Percentiles rank a stretch among this genome's conserved stretches.
Conservation (phyloP, 2,113 vertebrate genomes). For the Ctenodactylus gundi region DNA sequence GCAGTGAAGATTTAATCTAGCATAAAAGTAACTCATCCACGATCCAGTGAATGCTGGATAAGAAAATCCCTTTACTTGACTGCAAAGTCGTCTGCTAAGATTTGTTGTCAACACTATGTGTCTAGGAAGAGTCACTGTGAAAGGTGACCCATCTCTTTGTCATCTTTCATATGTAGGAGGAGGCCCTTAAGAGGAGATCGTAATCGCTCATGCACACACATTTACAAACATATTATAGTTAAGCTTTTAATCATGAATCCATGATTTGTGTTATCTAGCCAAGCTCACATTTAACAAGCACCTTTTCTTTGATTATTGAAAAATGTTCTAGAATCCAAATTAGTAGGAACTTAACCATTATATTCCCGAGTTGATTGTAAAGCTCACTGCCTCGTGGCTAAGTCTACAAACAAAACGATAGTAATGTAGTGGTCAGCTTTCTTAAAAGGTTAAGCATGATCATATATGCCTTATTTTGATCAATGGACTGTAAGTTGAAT, state of each 20-base stretch:
- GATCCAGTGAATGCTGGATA: constrained; percentile 41
- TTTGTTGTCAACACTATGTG: constrained; percentile 36
- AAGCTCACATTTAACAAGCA: neutral
- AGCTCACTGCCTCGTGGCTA: neutral
- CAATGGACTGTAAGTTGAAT: neutral
- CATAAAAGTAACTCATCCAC: neutral
- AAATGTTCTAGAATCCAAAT: neutral
- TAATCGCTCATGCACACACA: neutral
- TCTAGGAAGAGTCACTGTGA: neutral
- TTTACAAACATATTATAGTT: neutral
- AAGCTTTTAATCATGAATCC: neutral
- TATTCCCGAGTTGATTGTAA: neutral
- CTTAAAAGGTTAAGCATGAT: neutral
- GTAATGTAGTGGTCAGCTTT: neutral
- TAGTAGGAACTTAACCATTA: neutral
- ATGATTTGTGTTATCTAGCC: neutral
- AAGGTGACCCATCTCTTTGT: constrained; percentile 56
- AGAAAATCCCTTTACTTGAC: neutral
- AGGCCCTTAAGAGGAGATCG: neutral
- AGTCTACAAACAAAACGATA: neutral
- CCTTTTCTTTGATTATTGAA: neutral
- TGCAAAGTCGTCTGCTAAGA: constrained; percentile 45
- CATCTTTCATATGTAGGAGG: constrained; percentile 48
- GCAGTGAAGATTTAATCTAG: neutral
- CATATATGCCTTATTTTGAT: neutral